A percentile compares a stretch with the other conserved stretches of the same genome.
These are phyloP conservation scores for Orthosia cruda DNA, from an alignment of 2,888 invertebrate genomes.

Conservation along the genomic window DNA sequence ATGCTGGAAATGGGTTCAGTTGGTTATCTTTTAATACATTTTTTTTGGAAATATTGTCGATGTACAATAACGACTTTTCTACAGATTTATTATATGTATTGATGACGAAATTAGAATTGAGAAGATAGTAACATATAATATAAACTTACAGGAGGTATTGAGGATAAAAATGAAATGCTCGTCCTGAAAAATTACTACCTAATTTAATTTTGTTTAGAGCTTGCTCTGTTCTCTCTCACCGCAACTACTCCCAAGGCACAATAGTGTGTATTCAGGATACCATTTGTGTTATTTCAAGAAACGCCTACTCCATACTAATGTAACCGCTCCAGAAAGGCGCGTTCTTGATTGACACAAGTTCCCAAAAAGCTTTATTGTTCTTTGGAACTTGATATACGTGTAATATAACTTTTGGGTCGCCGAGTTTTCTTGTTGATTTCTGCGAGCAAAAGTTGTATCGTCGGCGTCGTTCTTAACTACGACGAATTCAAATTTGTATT, in stretches of 20 bases:
- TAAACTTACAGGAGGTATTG: no score
- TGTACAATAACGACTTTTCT: no score
- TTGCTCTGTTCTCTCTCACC: not conserved
- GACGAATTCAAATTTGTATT: constrained; percentile 64
- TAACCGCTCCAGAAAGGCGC: constrained; percentile 47
- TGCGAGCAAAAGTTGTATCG: constrained; percentile 72
- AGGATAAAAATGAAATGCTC: not conserved
- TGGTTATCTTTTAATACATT: no score
- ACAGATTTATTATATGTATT: not conserved
- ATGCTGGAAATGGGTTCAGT: no score
- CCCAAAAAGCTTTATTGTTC: constrained; percentile 72
- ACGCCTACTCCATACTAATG: constrained; percentile 37
- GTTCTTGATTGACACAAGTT: constrained; percentile 76
- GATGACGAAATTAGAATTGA: no score
- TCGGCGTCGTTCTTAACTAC: constrained; percentile 61
- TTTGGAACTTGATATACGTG: constrained; percentile 76
- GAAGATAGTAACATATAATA: no score
- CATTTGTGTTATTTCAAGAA: constrained; percentile 27
- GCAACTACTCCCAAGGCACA: not conserved
- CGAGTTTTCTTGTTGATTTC: constrained; percentile 72
- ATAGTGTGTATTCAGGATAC: no score
- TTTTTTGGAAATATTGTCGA: no score
- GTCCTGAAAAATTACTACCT: not conserved
- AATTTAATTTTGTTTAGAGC: no score
- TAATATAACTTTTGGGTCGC: constrained; percentile 80